Evolutionary conservation across 2,888 invertebrate genomes (phyloP), one percentile per base, ranked within the genome.

Genomic region (Drosophila kambysellisi): DNA sequence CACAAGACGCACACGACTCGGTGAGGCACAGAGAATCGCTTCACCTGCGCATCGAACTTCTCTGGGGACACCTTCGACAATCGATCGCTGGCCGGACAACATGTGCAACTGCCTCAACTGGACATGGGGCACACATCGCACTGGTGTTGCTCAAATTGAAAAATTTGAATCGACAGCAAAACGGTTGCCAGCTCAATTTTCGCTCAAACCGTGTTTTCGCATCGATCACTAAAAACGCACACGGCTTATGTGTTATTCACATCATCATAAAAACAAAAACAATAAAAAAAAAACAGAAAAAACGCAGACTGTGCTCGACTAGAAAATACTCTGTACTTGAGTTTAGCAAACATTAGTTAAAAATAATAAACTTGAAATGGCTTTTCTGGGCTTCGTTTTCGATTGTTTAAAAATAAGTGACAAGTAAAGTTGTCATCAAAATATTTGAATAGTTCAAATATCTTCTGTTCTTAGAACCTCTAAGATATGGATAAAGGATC

Each of bases 41-140:
- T 89, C 91, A 89, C 89, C 90, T 89, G 91, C 91, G 35, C 61
- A 61, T 51, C 59, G 56, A 62, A 64, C 85, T 83, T 71, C 89
- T 85, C 88, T 80, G 86, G 91, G 88, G 89, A 89, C 89, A 88
- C 80, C 71, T 77, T 58, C 20, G 60, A 57, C 70, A 65, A 71
- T 69, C 66, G 74, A 58, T 70, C 60, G 59, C 1, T 39, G 67
- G 62, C 67, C 76, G 81, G 70, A 81, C 75, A 86, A 82, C 88
- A 84, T 80, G 84, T 79, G 80, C 20, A 46, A 15, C 53, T 58
- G 56, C 46, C 7, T 39, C 0, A 67, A 61, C 74, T 70, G 77
- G 64, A 61, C 46, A 63, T 56, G 39, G 74, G 15, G 25, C 54
- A 29, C 56, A 39, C 64, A n/a, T 51, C 35, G 73, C 39, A 41